phyloP scores from a whole-genome alignment of 1,140 invertebrate genomes.

The Nasonia longicornis region DNA sequence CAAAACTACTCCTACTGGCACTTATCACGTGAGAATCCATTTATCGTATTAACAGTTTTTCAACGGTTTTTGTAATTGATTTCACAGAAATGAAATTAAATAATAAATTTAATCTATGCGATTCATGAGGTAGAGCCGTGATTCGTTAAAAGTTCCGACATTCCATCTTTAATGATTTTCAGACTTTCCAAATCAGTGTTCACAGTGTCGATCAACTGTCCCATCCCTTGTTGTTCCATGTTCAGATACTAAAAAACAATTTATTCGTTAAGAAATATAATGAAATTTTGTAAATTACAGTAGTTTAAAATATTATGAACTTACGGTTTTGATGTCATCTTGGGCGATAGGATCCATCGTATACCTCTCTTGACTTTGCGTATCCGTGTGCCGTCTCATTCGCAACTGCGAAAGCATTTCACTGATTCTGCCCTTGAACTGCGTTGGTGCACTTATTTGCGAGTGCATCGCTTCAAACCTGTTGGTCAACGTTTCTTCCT shows the following conservation, averaged over 20 bases:
- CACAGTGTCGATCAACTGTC: slow-evolving; percentile 84
- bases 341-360: slow-evolving; percentile 75
- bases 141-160: slow-evolving; percentile 69
- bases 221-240: slow-evolving; percentile 87
- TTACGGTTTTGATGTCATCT: slow-evolving; percentile 75
- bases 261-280: neutral
- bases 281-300: neutral
- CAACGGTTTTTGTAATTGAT: slow-evolving; percentile 24
- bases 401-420: slow-evolving; percentile 90
- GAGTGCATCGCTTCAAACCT: slow-evolving; percentile 87
- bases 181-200: slow-evolving; percentile 82
- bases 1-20: slow-evolving; percentile 34
- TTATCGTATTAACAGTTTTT: slow-evolving; percentile 40
- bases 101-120: slow-evolving; percentile 45
- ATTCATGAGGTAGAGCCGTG: slow-evolving; percentile 56
- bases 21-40: slow-evolving; percentile 8
- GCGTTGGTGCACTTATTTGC: slow-evolving; percentile 89
- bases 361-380: slow-evolving; percentile 69
- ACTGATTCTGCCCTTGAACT: slow-evolving; percentile 92
- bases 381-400: slow-evolving; percentile 77
- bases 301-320: slow-evolving; percentile 39
- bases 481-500: slow-evolving; percentile 88
- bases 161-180: slow-evolving; percentile 84
- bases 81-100: slow-evolving; percentile 28
- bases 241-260: slow-evolving; percentile 75